Conservation (phyloP, 2,888 invertebrate species). For the Onchidella celtica region DNA sequence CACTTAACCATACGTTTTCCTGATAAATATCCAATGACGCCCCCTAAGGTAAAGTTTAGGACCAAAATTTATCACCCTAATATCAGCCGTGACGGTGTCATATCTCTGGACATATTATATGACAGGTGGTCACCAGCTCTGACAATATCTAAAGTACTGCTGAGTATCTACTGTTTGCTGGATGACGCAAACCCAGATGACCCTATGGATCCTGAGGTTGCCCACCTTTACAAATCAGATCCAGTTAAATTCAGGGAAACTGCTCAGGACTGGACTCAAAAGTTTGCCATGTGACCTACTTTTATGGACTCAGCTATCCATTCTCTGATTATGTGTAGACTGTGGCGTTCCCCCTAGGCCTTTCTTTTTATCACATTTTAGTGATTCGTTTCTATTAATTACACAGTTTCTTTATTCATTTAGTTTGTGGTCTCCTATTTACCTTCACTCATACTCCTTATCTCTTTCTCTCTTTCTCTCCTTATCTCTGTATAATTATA, state of each 20-base stretch:
- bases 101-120: slow-evolving; percentile 99
- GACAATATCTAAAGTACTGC: slow-evolving; percentile 94
- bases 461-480: neutral
- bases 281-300: slow-evolving; percentile 12
- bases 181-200: slow-evolving; percentile 39
- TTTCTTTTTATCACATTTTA: neutral
- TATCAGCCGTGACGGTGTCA: slow-evolving; percentile 99
- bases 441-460: too few relatives aligned
- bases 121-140: slow-evolving; percentile 99
- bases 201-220: slow-evolving; percentile 30
- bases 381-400: neutral
- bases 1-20: slow-evolving; percentile 99
- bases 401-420: neutral
- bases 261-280: slow-evolving; percentile 20
- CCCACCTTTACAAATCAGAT: slow-evolving; percentile 21
- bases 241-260: neutral
- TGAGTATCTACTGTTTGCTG: slow-evolving; percentile 23
- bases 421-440: too few relatives aligned
- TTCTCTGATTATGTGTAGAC: neutral
- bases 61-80: slow-evolving; percentile 99
- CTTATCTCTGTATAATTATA: neutral
- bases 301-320: neutral
- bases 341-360: neutral
- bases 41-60: slow-evolving; percentile 99
- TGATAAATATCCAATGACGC: slow-evolving; percentile 99